Evolutionary conservation across 2,888 invertebrate species (phyloP).

Genomic region (Andrena bicolor): DNA sequence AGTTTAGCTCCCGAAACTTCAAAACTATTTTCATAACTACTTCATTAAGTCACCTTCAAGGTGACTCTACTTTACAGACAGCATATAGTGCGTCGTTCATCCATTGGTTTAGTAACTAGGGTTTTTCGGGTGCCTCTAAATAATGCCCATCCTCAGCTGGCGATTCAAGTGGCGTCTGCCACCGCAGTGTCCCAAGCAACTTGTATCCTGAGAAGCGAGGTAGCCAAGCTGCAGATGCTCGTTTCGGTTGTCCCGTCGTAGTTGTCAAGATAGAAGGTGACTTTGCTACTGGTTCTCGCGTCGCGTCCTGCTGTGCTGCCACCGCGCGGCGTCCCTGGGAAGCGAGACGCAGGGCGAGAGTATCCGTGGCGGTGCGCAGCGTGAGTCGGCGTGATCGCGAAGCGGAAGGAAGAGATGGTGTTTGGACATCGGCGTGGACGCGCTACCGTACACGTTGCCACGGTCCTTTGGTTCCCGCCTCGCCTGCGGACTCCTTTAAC

Average conservation of each 20-base stretch:
- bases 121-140: neutral
- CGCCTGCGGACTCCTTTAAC: neutral
- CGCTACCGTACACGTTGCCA: constrained; percentile 66
- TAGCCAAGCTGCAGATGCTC: too few species aligned
- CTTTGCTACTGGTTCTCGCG: constrained; percentile 26
- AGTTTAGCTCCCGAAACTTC: too few species aligned
- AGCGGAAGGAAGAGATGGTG: constrained; percentile 67
- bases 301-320: constrained; percentile 65
- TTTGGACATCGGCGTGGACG: constrained; percentile 65
- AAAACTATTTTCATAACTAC: too few species aligned
- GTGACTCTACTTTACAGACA: too few species aligned
- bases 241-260: neutral
- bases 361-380: constrained; percentile 46
- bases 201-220: neutral
- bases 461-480: constrained; percentile 18
- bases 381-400: constrained; percentile 71
- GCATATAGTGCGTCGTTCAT: neutral
- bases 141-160: neutral
- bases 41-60: too few species aligned
- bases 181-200: neutral
- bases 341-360: constrained; percentile 42
- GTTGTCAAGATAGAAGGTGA: constrained; percentile 4
- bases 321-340: constrained; percentile 54
- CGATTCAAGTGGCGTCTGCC: neutral
- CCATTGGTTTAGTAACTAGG: neutral